Evolutionary conservation across 2,113 vertebrate species (phyloP), one percentile per base, ranked within the genome.

Genomic region (Bubo blakistoni): DNA sequence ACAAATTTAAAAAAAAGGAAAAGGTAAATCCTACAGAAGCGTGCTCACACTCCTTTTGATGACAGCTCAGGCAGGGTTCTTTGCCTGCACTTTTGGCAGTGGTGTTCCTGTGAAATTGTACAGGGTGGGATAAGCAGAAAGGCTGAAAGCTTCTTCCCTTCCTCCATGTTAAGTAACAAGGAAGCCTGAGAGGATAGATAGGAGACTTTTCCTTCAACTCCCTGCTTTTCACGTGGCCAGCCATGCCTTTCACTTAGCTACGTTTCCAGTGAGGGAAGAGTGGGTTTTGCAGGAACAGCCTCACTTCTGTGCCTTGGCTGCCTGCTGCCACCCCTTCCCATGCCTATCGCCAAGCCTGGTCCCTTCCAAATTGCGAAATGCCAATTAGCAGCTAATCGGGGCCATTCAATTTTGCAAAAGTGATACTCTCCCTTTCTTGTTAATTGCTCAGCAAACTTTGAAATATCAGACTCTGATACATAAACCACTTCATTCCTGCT

Each of bases 291-390:
- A 38, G 70, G 19, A 65, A 14, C 19, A 36, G 42, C 32, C 26
- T 57, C 11, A 4, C 54, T 76, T 15, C 38, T 22, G 44, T 34
- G 52, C 44, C 25, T n/a, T 20, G 3, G 40, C 29, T 47, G 25
- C 36, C 51, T 81, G 73, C 34, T 49, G 1, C 4, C 0, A 66
- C 36, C 47, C 38, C 32, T 57, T 34, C 47, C 44, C 14, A 3
- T 16, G 5, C 0, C 0, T 16, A 10, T 42, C 42, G 5, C 76
- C 9, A 0, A 51, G 38, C 49, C 61, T 6, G 9, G 3, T 5
- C 38, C 66, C 4, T 34, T 58, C 27, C 51, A 44, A 30, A 14
- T 9, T 10, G 13, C 51, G 32, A 7, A 29, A 47, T 4, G 0
- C 15, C 0, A 0, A 13, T 2, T 27, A 30, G n/a, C 46, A 40